Conservation (phyloP, 2,113 vertebrate genomes). For the Alectura lathami region DNA sequence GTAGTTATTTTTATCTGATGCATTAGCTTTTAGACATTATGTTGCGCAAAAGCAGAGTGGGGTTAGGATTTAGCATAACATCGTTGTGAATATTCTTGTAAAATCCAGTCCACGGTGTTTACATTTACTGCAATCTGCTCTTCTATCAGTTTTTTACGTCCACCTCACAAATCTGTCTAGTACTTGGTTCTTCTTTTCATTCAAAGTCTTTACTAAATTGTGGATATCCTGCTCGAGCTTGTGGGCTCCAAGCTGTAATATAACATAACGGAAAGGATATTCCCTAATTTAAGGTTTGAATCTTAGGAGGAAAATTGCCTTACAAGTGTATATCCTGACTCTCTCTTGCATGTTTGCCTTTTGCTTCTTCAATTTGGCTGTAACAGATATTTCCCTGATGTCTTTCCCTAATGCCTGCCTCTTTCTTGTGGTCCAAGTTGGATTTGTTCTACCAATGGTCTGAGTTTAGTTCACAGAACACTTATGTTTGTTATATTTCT, state of each 20-base stretch:
- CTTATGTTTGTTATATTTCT: neutral
- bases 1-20: neutral
- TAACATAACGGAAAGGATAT: neutral
- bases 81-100: neutral
- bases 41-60: neutral
- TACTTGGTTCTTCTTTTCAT: neutral
- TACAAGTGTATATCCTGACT: neutral
- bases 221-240: neutral
- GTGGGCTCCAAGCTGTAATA: neutral
- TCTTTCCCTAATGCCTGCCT: neutral
- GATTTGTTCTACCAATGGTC: neutral
- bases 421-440: neutral
- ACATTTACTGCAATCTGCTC: neutral
- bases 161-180: neutral
- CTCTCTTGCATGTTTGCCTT: neutral
- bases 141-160: neutral
- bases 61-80: neutral
- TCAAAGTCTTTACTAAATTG: neutral
- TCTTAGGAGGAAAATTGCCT: neutral
- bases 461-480: neutral
- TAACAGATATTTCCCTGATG: neutral
- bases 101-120: neutral
- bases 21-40: neutral
- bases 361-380: neutral
- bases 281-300: neutral